phyloP scores from a whole-genome alignment of 2,113 vertebrate species.

The Oreotrochilus melanogaster region DNA sequence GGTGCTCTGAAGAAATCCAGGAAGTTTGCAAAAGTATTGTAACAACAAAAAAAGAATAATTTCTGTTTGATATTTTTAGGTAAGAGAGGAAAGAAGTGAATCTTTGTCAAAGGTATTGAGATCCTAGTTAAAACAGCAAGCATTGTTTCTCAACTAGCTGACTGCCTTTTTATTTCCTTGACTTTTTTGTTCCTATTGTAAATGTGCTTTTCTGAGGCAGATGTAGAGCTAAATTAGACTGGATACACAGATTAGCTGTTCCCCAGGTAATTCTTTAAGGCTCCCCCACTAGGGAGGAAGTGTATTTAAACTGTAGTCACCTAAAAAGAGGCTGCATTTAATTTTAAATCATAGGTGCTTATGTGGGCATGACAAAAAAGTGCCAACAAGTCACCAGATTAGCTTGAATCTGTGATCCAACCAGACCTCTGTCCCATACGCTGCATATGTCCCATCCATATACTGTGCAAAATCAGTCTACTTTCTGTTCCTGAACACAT shows the following conservation, averaged over 20 bases:
- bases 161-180: not conserved
- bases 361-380: not conserved
- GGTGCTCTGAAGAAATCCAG: not conserved
- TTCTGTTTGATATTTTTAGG: not conserved
- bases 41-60: not conserved
- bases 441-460: not conserved
- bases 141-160: not conserved
- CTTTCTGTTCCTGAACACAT: not conserved
- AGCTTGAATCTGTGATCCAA: not conserved
- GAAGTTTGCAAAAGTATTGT: not conserved
- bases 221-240: not conserved
- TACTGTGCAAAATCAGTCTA: not conserved
- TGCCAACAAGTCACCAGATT: not conserved
- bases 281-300: not conserved
- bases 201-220: not conserved
- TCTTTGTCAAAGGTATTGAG: not conserved
- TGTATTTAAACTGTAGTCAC: not conserved
- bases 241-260: not conserved
- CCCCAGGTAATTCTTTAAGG: not conserved
- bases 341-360: not conserved
- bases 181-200: not conserved
- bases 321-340: not conserved
- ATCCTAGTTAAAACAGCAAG: not conserved
- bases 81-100: not conserved
- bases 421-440: not conserved